A percentile compares a stretch with the other conserved stretches of the same genome.
phyloP scores from a whole-genome alignment of 2,113 vertebrate species.

The Tychaedon coryphoeus region DNA sequence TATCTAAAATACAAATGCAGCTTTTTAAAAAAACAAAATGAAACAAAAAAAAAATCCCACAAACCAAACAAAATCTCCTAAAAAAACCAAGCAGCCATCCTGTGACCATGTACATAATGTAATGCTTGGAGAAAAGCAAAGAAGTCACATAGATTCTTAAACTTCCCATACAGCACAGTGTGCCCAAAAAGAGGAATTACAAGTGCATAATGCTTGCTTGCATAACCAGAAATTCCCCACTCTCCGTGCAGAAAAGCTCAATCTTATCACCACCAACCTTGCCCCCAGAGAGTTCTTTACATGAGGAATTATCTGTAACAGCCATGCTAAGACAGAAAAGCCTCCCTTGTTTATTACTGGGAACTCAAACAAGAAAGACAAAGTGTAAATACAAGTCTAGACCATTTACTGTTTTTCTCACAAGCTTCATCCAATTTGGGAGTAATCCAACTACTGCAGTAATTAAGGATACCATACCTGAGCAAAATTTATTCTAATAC shows the following conservation, averaged over 20 bases:
- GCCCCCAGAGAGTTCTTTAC: neutral
- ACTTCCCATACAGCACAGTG: neutral
- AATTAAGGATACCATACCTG: neutral
- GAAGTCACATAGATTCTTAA: neutral
- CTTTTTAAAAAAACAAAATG: neutral
- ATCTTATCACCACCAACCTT: neutral
- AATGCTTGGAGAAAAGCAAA: neutral
- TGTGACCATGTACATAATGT: rapidly evolving
- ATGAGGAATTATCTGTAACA: neutral
- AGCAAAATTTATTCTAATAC: neutral
- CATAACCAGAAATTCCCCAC: neutral
- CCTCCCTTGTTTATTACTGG: neutral
- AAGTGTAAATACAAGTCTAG: neutral
- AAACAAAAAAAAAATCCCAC: neutral
- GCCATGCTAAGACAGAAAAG: rapidly evolving
- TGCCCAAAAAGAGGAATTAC: neutral
- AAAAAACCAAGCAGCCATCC: neutral
- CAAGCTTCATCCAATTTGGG: neutral
- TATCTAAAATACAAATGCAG: neutral
- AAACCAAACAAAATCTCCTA: neutral
- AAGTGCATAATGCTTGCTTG: neutral
- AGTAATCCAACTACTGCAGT: neutral
- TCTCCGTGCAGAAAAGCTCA: neutral
- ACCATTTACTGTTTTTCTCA: neutral
- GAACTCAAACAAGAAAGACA: neutral